These are phyloP conservation scores for Herminia tarsipennalis DNA, from an alignment of 2,888 invertebrate genomes.

Conservation along the genomic window DNA sequence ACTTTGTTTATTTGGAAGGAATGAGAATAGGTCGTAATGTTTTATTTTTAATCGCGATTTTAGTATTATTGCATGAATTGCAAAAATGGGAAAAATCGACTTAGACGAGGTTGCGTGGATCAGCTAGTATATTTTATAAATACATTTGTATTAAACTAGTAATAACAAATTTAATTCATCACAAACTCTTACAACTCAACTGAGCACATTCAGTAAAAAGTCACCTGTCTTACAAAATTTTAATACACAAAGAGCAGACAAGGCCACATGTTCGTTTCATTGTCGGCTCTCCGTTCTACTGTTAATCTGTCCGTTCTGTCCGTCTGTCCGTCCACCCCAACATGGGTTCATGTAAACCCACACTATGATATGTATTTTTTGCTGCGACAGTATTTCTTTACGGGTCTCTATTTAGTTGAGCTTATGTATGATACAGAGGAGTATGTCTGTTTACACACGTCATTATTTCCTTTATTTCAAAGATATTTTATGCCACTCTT, in stretches of 20 bases:
- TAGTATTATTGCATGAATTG: too few species aligned
- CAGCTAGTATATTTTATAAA: too few species aligned
- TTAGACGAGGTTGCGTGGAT: too few species aligned
- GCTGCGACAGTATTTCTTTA: constrained; percentile 34
- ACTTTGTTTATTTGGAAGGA: too few species aligned
- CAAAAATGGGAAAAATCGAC: too few species aligned
- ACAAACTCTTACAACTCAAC: neutral
- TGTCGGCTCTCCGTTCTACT: constrained; percentile 50
- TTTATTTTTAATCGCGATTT: too few species aligned
- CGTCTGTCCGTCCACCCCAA: constrained; percentile 53
- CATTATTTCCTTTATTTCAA: too few species aligned
- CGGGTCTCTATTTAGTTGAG: constrained; percentile 33
- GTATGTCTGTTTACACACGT: constrained; percentile 22
- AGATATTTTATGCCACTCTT: too few species aligned
- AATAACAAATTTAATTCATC: neutral
- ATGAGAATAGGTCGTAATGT: too few species aligned
- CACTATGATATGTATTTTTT: constrained; percentile 46
- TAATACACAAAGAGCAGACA: constrained; percentile 39
- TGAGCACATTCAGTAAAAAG: constrained; percentile 1
- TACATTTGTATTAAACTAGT: too few species aligned
- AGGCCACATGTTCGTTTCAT: constrained; percentile 35
- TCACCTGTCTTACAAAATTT: constrained; percentile 22
- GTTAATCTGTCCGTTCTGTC: constrained; percentile 56
- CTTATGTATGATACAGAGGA: constrained; percentile 16
- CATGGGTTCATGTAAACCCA: constrained; percentile 47